Base-by-base conservation (phyloP, 2,888 invertebrate genomes). In the Xiphydria camelus region DNA sequence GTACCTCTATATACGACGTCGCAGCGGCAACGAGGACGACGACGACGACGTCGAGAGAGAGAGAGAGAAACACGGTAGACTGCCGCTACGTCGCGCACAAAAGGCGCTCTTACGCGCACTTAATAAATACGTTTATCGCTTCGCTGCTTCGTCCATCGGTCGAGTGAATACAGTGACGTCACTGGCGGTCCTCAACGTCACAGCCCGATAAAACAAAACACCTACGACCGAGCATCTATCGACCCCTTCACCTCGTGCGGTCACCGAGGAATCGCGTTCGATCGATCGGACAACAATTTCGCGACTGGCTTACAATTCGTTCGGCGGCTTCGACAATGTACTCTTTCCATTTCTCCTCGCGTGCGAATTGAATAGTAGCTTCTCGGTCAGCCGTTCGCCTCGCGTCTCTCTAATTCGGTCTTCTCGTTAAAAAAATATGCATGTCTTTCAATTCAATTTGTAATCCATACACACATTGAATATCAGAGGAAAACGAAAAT, bases 71-170 rank as follows among this genome's bases (percentile, higher is more conserved):
- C 29, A 5, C 2, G 29, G n/a, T n/a, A 29, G 29, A 29, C 12
- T 14, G 12, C 6, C 29, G 29, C 14, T 29, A 2, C 4, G 14
- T 4, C 12, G 12, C 14, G 12, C 29, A 5, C 49, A 61, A 61
- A 29, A 61, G 63, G 61, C 50, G 51, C 59, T 59, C 57, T 59
- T 59, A 58, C n/a, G 54, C 51, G 57, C 59, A 61, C 59, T 68
- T 64, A 60, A 67, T 68, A 68, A 68, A 66, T 68, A 62, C 57
- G 61, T 68, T 68, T 66, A 64, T 68, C 65, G 64, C 64, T 55
- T 59, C 60, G 49, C 47, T 59, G 60, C 51, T 55, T 65, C 56
- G 54, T 61, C 59, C 56, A 61, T 63, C 62, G 66, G 64, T 57
- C 60, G 67, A 69, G 67, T 65, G 60, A 56, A 52, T 61, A 59